Evolutionary conservation across 1,140 invertebrate species (phyloP).

Genomic region (Heliothis subflexa): DNA sequence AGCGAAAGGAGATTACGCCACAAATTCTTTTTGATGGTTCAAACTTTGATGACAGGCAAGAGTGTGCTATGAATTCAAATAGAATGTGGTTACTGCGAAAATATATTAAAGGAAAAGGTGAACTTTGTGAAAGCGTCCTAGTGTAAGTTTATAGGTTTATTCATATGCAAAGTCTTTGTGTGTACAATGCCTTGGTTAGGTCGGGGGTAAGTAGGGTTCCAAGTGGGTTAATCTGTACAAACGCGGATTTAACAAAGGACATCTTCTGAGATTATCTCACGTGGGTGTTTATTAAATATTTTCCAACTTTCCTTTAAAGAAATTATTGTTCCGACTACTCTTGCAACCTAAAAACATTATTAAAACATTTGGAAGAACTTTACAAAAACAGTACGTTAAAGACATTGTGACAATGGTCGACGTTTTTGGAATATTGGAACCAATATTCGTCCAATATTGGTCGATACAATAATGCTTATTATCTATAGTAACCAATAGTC

Average conservation of each 20-base stretch:
- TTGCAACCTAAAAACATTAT: no score
- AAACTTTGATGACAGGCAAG: constrained; percentile 41
- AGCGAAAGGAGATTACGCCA: constrained; percentile 45
- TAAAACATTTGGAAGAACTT: no score
- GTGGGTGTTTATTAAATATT: no score
- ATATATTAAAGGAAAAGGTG: not conserved
- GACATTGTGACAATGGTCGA: no score
- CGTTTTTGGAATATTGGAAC: not conserved
- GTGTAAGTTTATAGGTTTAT: constrained; percentile 4
- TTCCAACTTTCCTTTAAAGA: no score
- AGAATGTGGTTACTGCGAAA: not conserved
- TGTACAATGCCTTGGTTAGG: not conserved
- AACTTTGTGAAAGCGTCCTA: constrained; percentile 16
- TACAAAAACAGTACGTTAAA: no score
- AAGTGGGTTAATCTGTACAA: not conserved
- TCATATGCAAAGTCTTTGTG: constrained; percentile 28
- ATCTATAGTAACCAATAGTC: not conserved
- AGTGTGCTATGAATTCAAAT: constrained; percentile 45
- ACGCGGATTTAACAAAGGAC: no score
- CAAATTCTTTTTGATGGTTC: constrained; percentile 41
- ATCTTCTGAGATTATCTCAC: no score
- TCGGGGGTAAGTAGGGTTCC: constrained; percentile 8
- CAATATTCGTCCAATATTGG: constrained; percentile 6
- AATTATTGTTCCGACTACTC: no score
- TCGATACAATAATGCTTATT: not conserved